Base-by-base conservation (phyloP, 2,888 invertebrate species). In the Cheilosia variabilis region DNA sequence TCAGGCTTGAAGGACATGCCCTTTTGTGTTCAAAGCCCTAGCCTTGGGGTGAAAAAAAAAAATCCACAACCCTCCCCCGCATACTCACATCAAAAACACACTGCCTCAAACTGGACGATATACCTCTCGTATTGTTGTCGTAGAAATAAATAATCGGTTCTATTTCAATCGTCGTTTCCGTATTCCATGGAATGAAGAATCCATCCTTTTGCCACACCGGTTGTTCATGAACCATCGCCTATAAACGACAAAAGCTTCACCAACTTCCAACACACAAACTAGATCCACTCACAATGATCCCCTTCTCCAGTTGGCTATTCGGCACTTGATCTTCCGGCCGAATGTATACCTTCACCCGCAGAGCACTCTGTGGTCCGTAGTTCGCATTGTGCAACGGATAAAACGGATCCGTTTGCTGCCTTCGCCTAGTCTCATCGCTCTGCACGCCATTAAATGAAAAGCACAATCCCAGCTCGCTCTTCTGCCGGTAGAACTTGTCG, bases 381-480 rank as follows among this genome's bases (percentile, higher is more conserved):
- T 88, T 88, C 0, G 90, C 90, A 0, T 89, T 89, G 10, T 89
- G 89, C 89, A 89, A 90, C 0, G 91, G 91, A 89, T 90, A 91
- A 63, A 88, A 68, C 0, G 88, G 84, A 88, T 90, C 90, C 2
- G 78, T 15, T 2, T 87, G 76, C 43, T 89, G 87, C 88, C 87
- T 89, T 5, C 87, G 88, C 19, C 84, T 88, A 2, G 89, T 90
- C 10, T 89, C 89, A 0, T 82, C 88, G 2, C 90, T 90, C 50
- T 91, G 90, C 13, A 91, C 89, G 0, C 93, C 91, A 89, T 93
- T 93, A 87, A 93, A 93, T 0, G 93, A 89, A 90, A 92, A 93
- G 78, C 93, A 93, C 10, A 92, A 88, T 0, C 93, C 93, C 75
- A 91, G 91, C 84, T 93, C 92, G 34, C 92, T 92, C 80, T 90